Evolutionary conservation across 2,797 vertebrate genomes (phyloP).

Genomic region (Sylvia borin): DNA sequence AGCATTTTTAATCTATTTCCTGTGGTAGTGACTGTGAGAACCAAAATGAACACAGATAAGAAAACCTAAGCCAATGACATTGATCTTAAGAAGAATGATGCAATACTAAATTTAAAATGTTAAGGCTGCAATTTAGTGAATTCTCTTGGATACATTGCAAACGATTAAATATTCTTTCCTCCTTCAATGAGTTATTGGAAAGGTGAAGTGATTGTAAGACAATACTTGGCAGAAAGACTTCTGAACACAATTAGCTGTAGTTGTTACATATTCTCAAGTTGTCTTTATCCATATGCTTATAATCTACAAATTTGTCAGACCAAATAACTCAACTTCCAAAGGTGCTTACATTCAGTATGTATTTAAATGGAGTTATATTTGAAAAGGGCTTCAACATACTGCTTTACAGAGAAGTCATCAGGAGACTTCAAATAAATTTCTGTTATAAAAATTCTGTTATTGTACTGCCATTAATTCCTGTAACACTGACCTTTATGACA

Average conservation of each 20-base stretch:
- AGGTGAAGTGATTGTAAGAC: constrained; percentile 53
- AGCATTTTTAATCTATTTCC: constrained; percentile 2
- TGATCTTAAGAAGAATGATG: constrained; percentile 41
- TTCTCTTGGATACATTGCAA: neutral
- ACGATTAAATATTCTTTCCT: constrained; percentile 46
- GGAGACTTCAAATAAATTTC: constrained; percentile 39
- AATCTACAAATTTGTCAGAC: constrained; percentile 10
- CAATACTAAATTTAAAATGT: constrained; percentile 44
- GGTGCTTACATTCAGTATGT: neutral
- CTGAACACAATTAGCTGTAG: constrained; percentile 7
- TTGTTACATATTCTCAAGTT: constrained; percentile 14
- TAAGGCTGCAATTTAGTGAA: constrained; percentile 45
- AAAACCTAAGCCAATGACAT: constrained; percentile 48
- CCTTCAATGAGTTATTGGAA: constrained; percentile 47
- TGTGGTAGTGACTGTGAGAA: constrained; percentile 13
- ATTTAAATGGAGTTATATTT: constrained; percentile 8
- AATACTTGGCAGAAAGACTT: constrained; percentile 54
- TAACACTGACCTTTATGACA: constrained; percentile 37
- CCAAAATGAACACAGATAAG: constrained; percentile 41
- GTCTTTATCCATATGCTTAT: constrained; percentile 31
- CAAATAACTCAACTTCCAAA: constrained; percentile 37
- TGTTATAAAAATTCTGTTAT: constrained; percentile 40
- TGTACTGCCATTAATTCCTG: constrained; percentile 48
- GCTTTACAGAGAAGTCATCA: constrained; percentile 9
- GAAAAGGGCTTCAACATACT: neutral